phyloP scores from a whole-genome alignment of 2,113 vertebrate species.

The Nesogale talazaci region DNA sequence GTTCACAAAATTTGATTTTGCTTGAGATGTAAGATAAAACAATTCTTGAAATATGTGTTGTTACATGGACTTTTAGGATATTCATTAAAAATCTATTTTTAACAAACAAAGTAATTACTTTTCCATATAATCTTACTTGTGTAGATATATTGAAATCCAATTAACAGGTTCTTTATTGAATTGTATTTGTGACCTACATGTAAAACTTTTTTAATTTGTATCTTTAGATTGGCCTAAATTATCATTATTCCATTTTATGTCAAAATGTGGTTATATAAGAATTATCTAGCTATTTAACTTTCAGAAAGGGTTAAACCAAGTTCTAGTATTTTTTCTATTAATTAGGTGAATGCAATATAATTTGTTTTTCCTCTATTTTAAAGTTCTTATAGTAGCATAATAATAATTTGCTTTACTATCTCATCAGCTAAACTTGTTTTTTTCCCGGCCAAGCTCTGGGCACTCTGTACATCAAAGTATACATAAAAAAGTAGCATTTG shows the following conservation, averaged over 20 bases:
- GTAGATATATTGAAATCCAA: not conserved
- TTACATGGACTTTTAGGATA: not conserved
- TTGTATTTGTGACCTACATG: too few species aligned
- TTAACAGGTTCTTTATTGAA: not conserved
- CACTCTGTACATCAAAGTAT: not conserved
- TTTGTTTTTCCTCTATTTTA: not conserved
- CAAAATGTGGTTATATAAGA: not conserved
- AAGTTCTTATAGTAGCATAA: not conserved
- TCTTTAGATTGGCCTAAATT: too few species aligned
- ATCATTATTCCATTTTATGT: too few species aligned
- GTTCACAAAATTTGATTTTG: slow-evolving; percentile 44
- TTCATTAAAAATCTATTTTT: not conserved
- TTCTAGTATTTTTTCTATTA: not conserved
- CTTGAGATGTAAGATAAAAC: not conserved
- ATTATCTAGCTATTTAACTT: not conserved
- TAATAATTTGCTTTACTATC: not conserved
- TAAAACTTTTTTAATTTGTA: too few species aligned
- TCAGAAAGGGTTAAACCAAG: not conserved
- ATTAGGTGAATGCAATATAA: not conserved
- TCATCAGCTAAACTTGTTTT: not conserved
- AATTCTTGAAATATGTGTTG: not conserved
- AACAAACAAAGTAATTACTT: not conserved
- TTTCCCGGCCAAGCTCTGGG: not conserved
- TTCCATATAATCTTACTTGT: not conserved
- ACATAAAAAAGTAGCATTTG: not conserved